phyloP scores from a whole-genome alignment of 2,888 invertebrate species.

The Drosophila subquinaria region DNA sequence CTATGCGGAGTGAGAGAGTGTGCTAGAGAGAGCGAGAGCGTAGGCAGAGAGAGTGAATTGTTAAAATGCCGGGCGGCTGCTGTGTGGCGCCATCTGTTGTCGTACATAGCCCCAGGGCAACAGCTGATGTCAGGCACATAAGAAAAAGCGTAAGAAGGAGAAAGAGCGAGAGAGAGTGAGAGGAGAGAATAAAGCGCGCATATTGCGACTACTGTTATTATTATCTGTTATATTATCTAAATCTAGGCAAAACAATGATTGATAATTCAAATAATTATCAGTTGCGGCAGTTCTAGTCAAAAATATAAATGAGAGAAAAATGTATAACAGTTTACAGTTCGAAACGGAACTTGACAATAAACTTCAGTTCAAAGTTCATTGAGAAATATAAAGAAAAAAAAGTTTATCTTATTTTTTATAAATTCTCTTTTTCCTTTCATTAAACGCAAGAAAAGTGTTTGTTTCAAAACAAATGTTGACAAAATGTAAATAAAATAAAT shows the following conservation, averaged over 20 bases:
- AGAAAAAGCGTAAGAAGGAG: not conserved
- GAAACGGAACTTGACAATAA: not conserved
- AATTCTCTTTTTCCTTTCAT: too few relatives aligned
- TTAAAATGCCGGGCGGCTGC: slow-evolving; percentile 56
- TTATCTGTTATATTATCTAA: slow-evolving; percentile 27
- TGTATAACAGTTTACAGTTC: slow-evolving; percentile 2
- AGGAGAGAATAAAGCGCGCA: not conserved
- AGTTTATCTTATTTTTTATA: not conserved
- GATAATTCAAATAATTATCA: slow-evolving; percentile 38
- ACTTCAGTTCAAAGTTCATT: not conserved
- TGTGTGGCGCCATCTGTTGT: slow-evolving; percentile 56
- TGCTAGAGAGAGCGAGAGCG: slow-evolving; percentile 11
- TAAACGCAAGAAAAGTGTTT: too few relatives aligned
- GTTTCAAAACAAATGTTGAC: too few relatives aligned
- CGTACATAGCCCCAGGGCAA: slow-evolving; percentile 9
- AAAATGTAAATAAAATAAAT: too few relatives aligned
- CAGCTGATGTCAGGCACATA: slow-evolving; percentile 31
- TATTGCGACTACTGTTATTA: slow-evolving; percentile 8
- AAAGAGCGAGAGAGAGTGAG: not conserved
- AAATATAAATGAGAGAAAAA: slow-evolving; percentile 17
- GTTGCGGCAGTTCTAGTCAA: slow-evolving; percentile 6
- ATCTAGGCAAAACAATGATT: slow-evolving; percentile 34
- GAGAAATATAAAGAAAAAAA: not conserved
- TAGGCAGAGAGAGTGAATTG: not conserved
- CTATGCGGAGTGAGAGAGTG: slow-evolving; percentile 24